Percentiles rank a stretch among this genome's conserved stretches.
Conservation (phyloP, 2,888 invertebrate genomes). For the Anorthoa munda region DNA sequence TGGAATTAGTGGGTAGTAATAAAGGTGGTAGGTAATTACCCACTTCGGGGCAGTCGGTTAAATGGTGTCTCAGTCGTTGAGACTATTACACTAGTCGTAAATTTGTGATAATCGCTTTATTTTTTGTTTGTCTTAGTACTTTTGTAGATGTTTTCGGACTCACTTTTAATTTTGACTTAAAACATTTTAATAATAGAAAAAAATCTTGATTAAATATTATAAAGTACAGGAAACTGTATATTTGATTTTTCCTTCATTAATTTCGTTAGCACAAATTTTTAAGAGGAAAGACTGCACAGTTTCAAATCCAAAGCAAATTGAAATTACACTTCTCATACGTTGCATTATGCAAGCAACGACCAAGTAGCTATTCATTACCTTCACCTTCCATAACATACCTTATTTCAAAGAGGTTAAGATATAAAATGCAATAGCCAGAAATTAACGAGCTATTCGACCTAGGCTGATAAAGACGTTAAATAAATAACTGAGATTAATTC, state of each 20-base stretch:
- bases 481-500: constrained; percentile 18
- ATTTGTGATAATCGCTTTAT: constrained; percentile 62
- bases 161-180: not conserved
- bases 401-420: fast-evolving
- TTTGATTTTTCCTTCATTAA: constrained; percentile 6
- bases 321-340: not conserved
- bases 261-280: not conserved
- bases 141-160: not conserved
- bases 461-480: constrained; percentile 23
- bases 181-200: not conserved
- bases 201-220: not conserved
- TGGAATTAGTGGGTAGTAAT: constrained; percentile 84
- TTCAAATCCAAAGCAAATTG: constrained; percentile 18
- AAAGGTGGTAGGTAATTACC: constrained; percentile 87
- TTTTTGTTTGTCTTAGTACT: constrained; percentile 48
- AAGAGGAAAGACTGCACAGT: not conserved
- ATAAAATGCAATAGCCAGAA: not conserved
- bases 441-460: constrained; percentile 19
- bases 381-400: not conserved
- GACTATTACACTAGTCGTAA: constrained; percentile 65
- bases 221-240: not conserved
- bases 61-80: constrained; percentile 68
- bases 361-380: not conserved
- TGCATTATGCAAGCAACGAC: not conserved
- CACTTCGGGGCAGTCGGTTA: constrained; percentile 83